Base-by-base conservation (phyloP, 2,888 invertebrate species). In the Drosophila borborema region DNA sequence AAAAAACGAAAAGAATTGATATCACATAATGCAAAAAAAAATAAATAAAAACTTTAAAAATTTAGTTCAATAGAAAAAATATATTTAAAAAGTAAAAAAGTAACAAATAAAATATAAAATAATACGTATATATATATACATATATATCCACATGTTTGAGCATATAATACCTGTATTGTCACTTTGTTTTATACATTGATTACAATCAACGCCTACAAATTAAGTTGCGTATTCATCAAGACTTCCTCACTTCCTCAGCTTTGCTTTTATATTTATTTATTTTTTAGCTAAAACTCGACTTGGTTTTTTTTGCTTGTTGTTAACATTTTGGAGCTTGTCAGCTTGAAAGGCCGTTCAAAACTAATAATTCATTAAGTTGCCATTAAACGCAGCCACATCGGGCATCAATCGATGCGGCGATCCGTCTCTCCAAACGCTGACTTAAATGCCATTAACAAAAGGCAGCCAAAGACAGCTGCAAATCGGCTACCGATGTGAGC, bases 311-410 rank as follows among this genome's bases (percentile, higher is more conserved):
- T 31, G 34, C 20, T 60, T 51, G 66, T 60, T 68, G 68, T 64
- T 67, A 64, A 51, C 64, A 59, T 38, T 77, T 59, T 72, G 59
- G 43, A 77, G 61, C 59, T 73, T 60, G 62, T 48, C 74, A 73
- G 66, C 74, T 78, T 36, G 64, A 76, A 75, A 77, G 81, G 77
- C 80, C 76, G 56, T 55, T 62, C 40, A 45, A 56, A 80, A 70
- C 72, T 76, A 75, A 87, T 85, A 84, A 87, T 84, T 85, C 86
- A 89, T 85, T 85, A 85, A 81, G 84, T 64, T 89, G 84, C 82
- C 87, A 85, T 89, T 89, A 89, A 81, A 81, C 54, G 46, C 67
- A 63, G 63, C 48, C 64, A 45, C 58, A 59, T 59, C 67, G 46
- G 56, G 62, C 64, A 65, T 64, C 69, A 55, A 82, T 72, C 79